A percentile compares a stretch with the other conserved stretches of the same genome.
Evolutionary conservation across 2,888 invertebrate species (phyloP).

Genomic region (Nymphalis c-album): DNA sequence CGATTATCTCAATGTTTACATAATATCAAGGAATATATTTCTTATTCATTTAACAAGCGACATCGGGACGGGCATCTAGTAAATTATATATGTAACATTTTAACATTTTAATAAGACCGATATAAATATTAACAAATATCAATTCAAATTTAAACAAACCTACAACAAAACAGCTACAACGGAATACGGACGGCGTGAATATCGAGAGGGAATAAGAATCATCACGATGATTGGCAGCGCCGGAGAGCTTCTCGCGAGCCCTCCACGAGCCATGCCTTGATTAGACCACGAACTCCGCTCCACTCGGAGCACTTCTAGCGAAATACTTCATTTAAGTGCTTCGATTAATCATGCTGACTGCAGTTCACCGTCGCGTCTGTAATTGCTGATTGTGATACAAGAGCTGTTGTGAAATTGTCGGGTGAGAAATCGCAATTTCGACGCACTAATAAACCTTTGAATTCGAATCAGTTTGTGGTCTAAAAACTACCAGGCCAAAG

Average conservation of each 20-base stretch:
- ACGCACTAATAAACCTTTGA: neutral
- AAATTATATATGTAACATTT: no score
- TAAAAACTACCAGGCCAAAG: neutral
- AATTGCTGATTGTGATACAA: slow-evolving; percentile 5
- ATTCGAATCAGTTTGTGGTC: neutral
- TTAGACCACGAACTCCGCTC: slow-evolving; percentile 6
- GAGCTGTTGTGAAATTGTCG: neutral
- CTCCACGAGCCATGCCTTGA: neutral
- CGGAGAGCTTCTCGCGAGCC: neutral
- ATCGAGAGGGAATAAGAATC: slow-evolving; percentile 8
- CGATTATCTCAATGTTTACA: no score
- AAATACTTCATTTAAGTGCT: slow-evolving; percentile 2
- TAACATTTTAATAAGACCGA: no score
- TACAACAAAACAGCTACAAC: neutral
- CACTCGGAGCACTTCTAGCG: neutral
- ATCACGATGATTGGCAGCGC: slow-evolving; percentile 6
- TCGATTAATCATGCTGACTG: slow-evolving; percentile 4
- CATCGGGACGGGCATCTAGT: no score
- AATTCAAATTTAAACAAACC: neutral
- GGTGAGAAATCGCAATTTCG: neutral
- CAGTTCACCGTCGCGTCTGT: neutral
- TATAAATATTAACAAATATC: neutral
- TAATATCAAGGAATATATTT: no score
- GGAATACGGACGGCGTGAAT: neutral
- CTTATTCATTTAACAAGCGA: no score